Evolutionary conservation across 2,888 invertebrate genomes (phyloP), one percentile per base, ranked within the genome.

Genomic region (Thalpophila matura): DNA sequence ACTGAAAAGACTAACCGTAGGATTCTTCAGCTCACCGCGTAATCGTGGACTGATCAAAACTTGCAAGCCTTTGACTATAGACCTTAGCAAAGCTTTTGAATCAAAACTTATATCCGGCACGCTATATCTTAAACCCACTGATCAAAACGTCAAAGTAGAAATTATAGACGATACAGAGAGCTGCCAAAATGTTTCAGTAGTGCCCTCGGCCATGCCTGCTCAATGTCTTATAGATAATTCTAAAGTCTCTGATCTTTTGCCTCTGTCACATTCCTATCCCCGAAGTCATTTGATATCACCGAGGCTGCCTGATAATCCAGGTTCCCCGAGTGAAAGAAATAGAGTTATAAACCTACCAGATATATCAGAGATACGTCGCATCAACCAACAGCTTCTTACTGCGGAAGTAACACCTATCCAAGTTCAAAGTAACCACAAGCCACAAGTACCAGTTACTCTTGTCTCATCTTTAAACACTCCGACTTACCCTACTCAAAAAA

Each of bases 11-110:
- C 72, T 95, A 37, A 87, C 86, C 0, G 83, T 84, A 4, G 89
- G 92, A 1, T 95, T 95, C 70, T 87, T 91, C 35, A 87, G 83
- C 69, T 88, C 83, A 0, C 79, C 81, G 14, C 84, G 89, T 16
- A 94, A 94, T 69, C 82, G 90, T n/a, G 64, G 61, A 24, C 79
- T 89, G 2, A 79, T 93, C 1, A 91, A 88, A 73, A 75, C 82
- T 27, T 90, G 92, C 46, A 91, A 90, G 71, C 93, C 93, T 0
- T 66, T 93, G 51, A 93, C 94, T 0, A 83, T 95, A 27, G 94
- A 94, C 71, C 49, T 95, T 9, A 86, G 87, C 35, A 94, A 92
- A 81, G 70, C 86, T 2, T 94, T 94, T 60, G 94, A 95, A 80
- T 51, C 45, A 3, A 91, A 90, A 83, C 83, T 94, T 9, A 42